These are phyloP conservation scores for Verasper variegatus DNA, from an alignment of 2,113 vertebrate genomes.

Conservation along the genomic window DNA sequence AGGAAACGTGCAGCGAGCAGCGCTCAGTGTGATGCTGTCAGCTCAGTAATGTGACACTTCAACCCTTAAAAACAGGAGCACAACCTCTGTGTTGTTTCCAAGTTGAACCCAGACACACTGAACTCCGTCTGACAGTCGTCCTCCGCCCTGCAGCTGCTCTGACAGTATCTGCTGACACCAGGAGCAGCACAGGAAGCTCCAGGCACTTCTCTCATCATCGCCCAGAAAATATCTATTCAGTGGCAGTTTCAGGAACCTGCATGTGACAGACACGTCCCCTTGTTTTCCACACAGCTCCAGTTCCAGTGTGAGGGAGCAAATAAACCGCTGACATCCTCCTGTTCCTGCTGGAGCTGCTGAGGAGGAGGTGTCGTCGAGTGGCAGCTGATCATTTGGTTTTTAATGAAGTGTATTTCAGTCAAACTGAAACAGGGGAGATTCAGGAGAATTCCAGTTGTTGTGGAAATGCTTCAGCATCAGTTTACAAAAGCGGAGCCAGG, in stretches of 20 bases:
- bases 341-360: background rate
- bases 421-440: background rate
- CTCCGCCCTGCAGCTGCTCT: background rate
- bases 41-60: background rate
- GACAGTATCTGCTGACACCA: background rate
- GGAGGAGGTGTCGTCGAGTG: background rate
- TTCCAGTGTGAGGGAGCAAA: background rate
- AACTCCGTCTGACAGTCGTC: background rate
- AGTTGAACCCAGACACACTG: background rate
- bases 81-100: background rate
- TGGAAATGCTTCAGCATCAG: background rate
- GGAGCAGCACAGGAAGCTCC: conserved; percentile 9
- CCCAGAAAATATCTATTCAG: background rate
- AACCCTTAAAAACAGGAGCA: background rate
- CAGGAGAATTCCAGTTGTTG: background rate
- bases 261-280: conserved; percentile 1
- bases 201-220: background rate
- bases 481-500: background rate
- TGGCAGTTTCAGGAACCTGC: background rate
- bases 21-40: background rate
- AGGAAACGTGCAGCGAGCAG: too few species aligned
- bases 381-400: background rate
- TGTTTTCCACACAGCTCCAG: background rate
- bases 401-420: background rate
- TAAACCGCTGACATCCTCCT: background rate